Conservation (phyloP, 2,888 invertebrate genomes). For the Synergus laeviventris region DNA sequence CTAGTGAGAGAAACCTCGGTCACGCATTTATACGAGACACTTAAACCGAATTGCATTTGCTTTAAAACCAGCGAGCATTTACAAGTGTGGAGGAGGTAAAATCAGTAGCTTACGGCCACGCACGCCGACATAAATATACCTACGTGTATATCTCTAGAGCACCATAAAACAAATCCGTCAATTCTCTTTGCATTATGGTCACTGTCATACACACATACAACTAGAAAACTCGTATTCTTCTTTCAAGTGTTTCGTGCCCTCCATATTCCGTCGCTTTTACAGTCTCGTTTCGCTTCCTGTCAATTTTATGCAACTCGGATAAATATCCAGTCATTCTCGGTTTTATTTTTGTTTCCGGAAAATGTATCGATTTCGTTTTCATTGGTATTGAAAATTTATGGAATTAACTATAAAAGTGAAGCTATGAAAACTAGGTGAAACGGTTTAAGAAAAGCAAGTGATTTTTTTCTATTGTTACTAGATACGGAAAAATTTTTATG, state of each 20-base stretch:
- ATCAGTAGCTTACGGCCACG: background rate
- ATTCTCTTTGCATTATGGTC: slow-evolving; percentile 48
- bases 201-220: slow-evolving; percentile 8
- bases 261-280: slow-evolving; percentile 13
- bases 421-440: background rate
- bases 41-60: background rate
- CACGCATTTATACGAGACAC: background rate
- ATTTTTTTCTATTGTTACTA: too few species aligned
- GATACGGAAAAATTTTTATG: too few species aligned
- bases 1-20: slow-evolving; percentile 3
- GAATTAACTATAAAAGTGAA: background rate
- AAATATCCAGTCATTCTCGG: background rate
- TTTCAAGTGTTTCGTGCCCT: background rate
- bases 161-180: slow-evolving; percentile 50
- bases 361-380: background rate
- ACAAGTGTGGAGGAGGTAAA: background rate
- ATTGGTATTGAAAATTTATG: background rate
- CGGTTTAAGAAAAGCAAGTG: background rate
- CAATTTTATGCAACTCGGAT: slow-evolving; percentile 37
- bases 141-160: background rate
- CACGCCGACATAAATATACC: background rate
- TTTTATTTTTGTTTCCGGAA: background rate
- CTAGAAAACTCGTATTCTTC: background rate
- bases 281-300: slow-evolving; percentile 45
- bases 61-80: background rate